These are phyloP conservation scores for Prenolepis imparis DNA, from an alignment of 2,888 invertebrate genomes.

Conservation along the genomic window DNA sequence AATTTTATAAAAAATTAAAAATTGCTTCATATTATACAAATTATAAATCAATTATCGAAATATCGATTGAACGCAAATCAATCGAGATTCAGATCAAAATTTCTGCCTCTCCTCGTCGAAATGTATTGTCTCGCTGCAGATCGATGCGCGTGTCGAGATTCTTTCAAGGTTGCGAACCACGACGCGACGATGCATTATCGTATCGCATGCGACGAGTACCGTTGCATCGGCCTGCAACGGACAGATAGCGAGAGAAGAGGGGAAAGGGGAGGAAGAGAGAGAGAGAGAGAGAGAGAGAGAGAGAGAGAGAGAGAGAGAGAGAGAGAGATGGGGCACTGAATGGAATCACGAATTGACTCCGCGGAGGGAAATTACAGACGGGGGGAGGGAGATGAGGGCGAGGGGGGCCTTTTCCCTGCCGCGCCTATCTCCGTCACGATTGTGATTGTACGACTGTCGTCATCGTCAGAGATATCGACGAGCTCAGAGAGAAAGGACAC, in stretches of 20 bases:
- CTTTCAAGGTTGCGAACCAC: constrained; percentile 40
- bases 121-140: constrained; percentile 20
- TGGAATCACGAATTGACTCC: constrained; percentile 76
- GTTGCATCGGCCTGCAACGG: constrained; percentile 68
- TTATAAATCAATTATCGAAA: no score
- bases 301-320: constrained; percentile 40
- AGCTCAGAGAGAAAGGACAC: constrained; percentile 28
- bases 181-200: constrained; percentile 57
- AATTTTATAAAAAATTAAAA: no score
- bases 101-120: background rate
- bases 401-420: constrained; percentile 26
- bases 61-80: no score
- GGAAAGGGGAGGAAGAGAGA: constrained; percentile 58
- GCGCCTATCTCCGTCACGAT: constrained; percentile 67
- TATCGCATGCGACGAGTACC: constrained; percentile 70
- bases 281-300: constrained; percentile 38
- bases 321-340: constrained; percentile 64
- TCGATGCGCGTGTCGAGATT: constrained; percentile 39
- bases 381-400: background rate
- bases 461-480: constrained; percentile 64
- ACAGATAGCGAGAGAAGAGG: constrained; percentile 50
- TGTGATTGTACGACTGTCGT: constrained; percentile 76
- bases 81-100: background rate
- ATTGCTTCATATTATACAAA: no score
- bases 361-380: constrained; percentile 62